Base-by-base conservation (phyloP, 2,888 invertebrate genomes). In the Hyposoter didymator region DNA sequence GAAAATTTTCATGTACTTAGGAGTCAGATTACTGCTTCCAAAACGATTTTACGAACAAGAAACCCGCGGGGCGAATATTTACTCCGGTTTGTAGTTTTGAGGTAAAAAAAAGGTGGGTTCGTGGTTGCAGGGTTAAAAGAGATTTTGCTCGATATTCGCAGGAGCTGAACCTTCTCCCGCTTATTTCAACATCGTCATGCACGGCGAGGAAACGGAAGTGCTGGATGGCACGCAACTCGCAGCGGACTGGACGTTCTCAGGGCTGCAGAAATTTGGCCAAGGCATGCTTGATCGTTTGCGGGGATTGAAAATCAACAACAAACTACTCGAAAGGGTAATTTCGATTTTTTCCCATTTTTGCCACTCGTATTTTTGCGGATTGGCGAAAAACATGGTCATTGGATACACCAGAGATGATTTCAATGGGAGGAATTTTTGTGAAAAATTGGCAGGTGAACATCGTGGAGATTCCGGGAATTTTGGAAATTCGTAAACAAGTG, bases 91-190 rank as follows among this genome's bases (percentile, higher is more conserved):
- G 7, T 39, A 7, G 39, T 39, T 39, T 39, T 39, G 39, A 39
- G 39, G 39, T 3, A 7, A 39, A 39, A 39, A 7, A 39, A 6
- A 7, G 32, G 32, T 7, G 35, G 35, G 35, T 35, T 35, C 5
- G 35, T 35, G 5, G 35, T 39, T 39, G 39, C 39, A 39, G 39
- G 10, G 39, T 8, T 10, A 4, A 52, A 49, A 28, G 59, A 59
- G 28, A 2, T 14, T 59, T 59, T 88, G 87, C 87, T 89, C 59
- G 47, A 70, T 62, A 89, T 87, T 88, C 85, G 17, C 90, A 98
- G 98, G 98, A 91, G 98, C 98, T 85, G 98, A 99, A 94, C 98
- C 98, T 85, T 98, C 98, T 59, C 98, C 98, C 76, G 98, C 98
- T 52, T 98, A 98, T 94, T 98, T 98, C 94, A 98, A 98, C 92